Evolutionary conservation across 2,797 vertebrate species (phyloP).

Genomic region (Sciurus carolinensis): DNA sequence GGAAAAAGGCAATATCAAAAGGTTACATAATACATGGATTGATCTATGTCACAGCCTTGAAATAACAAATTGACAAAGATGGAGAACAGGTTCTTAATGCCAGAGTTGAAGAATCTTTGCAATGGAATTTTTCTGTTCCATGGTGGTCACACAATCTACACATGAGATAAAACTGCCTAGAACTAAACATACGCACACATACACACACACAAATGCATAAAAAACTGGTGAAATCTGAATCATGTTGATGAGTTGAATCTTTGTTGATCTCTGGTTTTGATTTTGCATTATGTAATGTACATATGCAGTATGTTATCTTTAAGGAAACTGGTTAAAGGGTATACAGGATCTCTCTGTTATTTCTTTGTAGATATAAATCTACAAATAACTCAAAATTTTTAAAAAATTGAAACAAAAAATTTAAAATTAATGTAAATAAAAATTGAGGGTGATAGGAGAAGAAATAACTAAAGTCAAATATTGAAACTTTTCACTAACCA

Average conservation of each 20-base stretch:
- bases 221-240: background rate
- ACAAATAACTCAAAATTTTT: background rate
- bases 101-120: background rate
- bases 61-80: background rate
- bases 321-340: background rate
- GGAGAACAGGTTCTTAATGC: background rate
- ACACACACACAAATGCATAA: no score
- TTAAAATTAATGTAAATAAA: slow-evolving; percentile 21
- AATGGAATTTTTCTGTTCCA: background rate
- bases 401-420: background rate
- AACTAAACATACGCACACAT: background rate
- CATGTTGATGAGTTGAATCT: background rate
- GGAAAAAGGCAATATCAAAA: no score
- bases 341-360: background rate
- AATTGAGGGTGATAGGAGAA: background rate
- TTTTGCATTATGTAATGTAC: background rate
- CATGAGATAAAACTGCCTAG: background rate
- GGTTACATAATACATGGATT: background rate
- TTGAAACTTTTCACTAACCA: background rate
- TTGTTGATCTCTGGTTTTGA: background rate
- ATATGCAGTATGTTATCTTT: background rate
- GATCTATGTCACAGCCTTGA: background rate
- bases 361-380: background rate
- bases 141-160: background rate
- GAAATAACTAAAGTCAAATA: slow-evolving; percentile 16